A percentile compares a stretch with the other conserved stretches of the same genome.
Conservation (phyloP, 2,888 invertebrate species). For the Andrena bucephala region DNA sequence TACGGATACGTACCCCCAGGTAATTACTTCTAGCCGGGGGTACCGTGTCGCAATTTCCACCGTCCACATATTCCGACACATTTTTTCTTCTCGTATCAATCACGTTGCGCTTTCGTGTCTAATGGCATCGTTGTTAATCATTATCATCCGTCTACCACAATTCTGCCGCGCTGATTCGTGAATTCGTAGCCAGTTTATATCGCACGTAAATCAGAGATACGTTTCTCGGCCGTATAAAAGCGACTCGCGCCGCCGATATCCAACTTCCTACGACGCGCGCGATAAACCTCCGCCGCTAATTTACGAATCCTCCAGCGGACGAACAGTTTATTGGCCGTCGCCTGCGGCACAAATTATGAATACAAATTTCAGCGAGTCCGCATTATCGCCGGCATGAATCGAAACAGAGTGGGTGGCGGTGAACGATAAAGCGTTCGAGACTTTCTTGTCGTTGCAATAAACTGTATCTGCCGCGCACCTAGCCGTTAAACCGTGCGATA, state of each 20-base stretch:
- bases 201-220: background rate
- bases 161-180: background rate
- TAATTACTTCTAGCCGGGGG: conserved; percentile 41
- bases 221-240: conserved; percentile 4
- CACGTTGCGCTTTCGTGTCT: background rate
- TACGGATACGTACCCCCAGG: conserved; percentile 27
- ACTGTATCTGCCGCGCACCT: conserved; percentile 6
- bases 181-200: conserved; percentile 2
- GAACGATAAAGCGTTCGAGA: conserved; percentile 18
- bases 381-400: conserved; percentile 3
- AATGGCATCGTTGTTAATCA: background rate
- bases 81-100: conserved; percentile 13
- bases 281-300: conserved; percentile 20
- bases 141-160: background rate
- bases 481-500: conserved; percentile 8
- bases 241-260: background rate
- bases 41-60: conserved; percentile 25
- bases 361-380: conserved; percentile 3
- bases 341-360: conserved; percentile 17
- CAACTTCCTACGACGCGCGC: background rate
- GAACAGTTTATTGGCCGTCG: background rate
- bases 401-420: background rate
- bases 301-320: conserved; percentile 2
- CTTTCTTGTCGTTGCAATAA: conserved; percentile 6
- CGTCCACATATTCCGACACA: background rate